Evolutionary conservation across 1,140 invertebrate species (phyloP), one percentile per base, ranked within the genome.

Genomic region (Aphelenchoides besseyi): DNA sequence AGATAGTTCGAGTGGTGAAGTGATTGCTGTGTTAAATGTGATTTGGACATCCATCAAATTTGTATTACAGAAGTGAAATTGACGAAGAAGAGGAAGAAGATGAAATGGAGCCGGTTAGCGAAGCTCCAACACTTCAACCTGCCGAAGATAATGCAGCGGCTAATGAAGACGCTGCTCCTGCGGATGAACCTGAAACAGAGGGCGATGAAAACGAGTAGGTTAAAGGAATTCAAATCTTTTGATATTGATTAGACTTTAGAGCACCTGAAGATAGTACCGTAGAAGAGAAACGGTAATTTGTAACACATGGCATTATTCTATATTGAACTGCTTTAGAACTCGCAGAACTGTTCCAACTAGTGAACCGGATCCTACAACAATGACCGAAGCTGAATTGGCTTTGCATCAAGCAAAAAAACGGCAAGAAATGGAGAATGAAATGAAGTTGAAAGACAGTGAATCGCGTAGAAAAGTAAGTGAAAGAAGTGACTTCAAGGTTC

Each of bases 361-460:
- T 48, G 77, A 79, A 57, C 71, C 61, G 28, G 68, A 79, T 64
- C 69, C 73, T 18, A 69, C 72, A 26, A 71, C 74, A 59, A 77
- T 80, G 78, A 80, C 78, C 69, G 78, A 80, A 55, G 79, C 79
- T 52, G 79, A 80, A 66, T 16, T 29, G 12, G 52, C 61, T 1
- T 23, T 77, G 35, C 48, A 30, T 9, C 79, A 79, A 9, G 77
- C 74, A 33, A 81, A 81, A 69, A 82, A 82, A 68, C 73, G 79
- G 23, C 79, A 81, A 57, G 79, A 81, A 57, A 74, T 79, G 48
- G 79, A 81, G 33, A 76, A 76, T 29, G 79, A 68, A 32, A 74
- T 75, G 32, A 81, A 81, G 74, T 69, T 77, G 30, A 72, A 72
- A 28, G 79, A 81, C 59, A 78, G 77, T 68, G 79, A 81, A 63